A percentile compares a stretch with the other conserved stretches of the same genome.
These are phyloP conservation scores for Lagopus leucura DNA, from an alignment of 2,113 vertebrate genomes.

Conservation along the genomic window DNA sequence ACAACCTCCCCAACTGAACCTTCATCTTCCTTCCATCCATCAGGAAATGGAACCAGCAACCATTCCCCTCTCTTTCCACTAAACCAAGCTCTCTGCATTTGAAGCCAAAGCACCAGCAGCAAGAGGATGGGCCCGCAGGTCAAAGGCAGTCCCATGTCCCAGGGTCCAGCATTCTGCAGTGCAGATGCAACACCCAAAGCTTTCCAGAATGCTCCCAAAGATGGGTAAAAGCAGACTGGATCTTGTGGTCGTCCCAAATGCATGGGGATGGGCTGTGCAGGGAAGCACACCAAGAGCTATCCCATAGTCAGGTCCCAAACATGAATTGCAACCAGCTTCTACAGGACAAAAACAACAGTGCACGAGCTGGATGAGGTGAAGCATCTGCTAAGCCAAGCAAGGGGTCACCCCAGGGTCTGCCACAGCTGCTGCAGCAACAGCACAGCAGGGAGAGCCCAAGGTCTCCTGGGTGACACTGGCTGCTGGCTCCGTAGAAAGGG, in stretches of 20 bases:
- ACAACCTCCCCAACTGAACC: background rate
- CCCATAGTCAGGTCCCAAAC: background rate
- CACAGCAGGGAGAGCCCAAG: background rate
- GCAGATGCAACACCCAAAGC: background rate
- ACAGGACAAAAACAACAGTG: background rate
- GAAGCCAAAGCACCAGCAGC: background rate
- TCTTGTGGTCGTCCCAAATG: background rate
- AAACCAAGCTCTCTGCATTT: background rate
- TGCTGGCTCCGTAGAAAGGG: slow-evolving; percentile 12
- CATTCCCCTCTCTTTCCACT: background rate
- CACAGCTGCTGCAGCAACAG: background rate
- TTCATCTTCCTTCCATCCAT: rapidly evolving
- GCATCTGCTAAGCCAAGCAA: background rate
- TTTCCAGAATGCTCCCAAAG: background rate
- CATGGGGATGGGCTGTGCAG: background rate
- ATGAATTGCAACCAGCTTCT: background rate
- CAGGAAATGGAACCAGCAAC: background rate
- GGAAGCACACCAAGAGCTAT: background rate
- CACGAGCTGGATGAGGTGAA: background rate
- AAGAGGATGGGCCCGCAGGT: background rate
- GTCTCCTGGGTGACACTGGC: background rate
- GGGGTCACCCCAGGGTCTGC: background rate
- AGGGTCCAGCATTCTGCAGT: background rate
- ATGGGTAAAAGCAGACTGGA: background rate
- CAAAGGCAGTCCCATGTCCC: background rate